A percentile compares a stretch with the other conserved stretches of the same genome.
phyloP scores from a whole-genome alignment of 2,797 vertebrate genomes.

The Phrynocephalus vlangalii region DNA sequence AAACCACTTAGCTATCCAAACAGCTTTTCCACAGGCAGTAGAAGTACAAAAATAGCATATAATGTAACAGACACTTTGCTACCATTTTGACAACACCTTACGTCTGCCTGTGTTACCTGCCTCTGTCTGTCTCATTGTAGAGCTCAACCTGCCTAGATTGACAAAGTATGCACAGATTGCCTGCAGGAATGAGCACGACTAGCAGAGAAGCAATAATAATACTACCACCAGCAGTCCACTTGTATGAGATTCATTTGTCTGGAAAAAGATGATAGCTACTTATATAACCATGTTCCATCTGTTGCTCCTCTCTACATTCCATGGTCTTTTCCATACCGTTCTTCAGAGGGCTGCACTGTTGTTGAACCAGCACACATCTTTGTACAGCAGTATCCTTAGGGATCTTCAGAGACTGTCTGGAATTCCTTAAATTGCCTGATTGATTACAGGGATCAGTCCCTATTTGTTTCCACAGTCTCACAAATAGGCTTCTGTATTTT shows the following conservation, averaged over 20 bases:
- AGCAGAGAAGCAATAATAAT: not conserved
- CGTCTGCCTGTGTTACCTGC: not conserved
- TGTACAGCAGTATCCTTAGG: slow-evolving; percentile 37
- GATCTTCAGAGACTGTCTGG: slow-evolving; percentile 58
- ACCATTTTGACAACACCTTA: not conserved
- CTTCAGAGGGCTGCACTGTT: slow-evolving; percentile 51
- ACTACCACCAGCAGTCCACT: not conserved
- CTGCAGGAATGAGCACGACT: not conserved
- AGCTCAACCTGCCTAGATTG: not conserved
- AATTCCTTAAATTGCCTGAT: slow-evolving; percentile 64
- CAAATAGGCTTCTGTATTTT: slow-evolving; percentile 71
- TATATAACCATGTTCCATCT: slow-evolving; percentile 34
- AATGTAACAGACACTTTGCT: not conserved
- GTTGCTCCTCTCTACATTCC: slow-evolving; percentile 23
- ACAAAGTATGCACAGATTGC: not conserved
- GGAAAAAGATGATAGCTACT: slow-evolving; percentile 49
- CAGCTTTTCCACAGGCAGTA: not conserved
- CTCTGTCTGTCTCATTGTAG: not conserved
- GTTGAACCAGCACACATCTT: slow-evolving; percentile 50
- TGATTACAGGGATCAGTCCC: slow-evolving; percentile 60
- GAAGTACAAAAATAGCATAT: not conserved
- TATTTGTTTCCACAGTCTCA: slow-evolving; percentile 68
- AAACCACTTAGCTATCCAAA: too few relatives aligned
- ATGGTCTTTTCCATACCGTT: not conserved
- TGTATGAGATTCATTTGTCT: slow-evolving; percentile 38